Base-by-base conservation (phyloP, 2,797 vertebrate species). In the Diplodus sargus region DNA sequence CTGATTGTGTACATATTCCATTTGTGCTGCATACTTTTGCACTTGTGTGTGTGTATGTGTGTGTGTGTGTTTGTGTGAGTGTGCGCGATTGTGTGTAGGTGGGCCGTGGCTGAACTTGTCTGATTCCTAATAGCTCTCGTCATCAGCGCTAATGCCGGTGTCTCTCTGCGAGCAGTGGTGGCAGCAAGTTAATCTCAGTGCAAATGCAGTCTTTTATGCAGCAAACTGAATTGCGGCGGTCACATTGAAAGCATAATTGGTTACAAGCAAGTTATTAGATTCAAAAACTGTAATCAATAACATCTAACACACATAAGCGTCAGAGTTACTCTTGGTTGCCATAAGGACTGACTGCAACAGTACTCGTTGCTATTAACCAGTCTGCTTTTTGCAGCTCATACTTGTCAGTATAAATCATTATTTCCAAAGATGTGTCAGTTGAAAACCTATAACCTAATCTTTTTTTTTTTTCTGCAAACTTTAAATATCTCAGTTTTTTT, bases 41-140 rank as follows among this genome's bases (percentile, higher is more conserved):
- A 4, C 57, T 1, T 60, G 22, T 53, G 14, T 67, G n/a, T n/a
- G n/a, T n/a, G n/a, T n/a, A n/a, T n/a, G n/a, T n/a, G n/a, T n/a
- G 15, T 18, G 16, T 20, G 60, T 42, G 23, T 58, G 63, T 52
- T 60, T 49, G 60, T 34, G 49, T 53, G 61, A 65, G 15, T 12
- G 16, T 20, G 60, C 30, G 16, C 53, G 45, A 25, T 47, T 49
- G 53, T 34, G 70, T 61, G 28, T 60, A 28, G 14, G 34, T 57
- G 65, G 64, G 59, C 56, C 52, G 30, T 43, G 12, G 48, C 56
- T 53, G 51, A 64, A 79, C 63, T 49, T 72, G 70, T 75, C 49
- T 52, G 28, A 60, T 75, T 59, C 68, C 67, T 66, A 81, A 70
- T 82, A 54, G 51, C 45, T 62, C 60, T 56, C 84, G 65, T 85